Conservation (phyloP, 2,113 vertebrate species). For the Nestor notabilis region DNA sequence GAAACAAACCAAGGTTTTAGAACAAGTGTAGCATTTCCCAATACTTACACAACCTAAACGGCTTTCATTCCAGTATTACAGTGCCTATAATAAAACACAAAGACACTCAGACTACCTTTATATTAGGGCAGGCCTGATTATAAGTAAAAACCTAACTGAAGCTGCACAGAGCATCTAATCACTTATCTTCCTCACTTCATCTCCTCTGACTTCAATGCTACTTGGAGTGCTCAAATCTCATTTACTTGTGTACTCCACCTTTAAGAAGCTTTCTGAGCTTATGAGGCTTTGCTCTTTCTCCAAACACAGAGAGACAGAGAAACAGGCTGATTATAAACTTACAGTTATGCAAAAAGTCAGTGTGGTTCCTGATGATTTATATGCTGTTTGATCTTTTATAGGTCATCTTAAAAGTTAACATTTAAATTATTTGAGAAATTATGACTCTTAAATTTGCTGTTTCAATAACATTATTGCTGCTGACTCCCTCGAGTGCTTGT, state of each 20-base stretch:
- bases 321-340: not conserved
- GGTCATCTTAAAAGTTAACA: slow-evolving; percentile 42
- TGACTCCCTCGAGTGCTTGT: slow-evolving; percentile 18
- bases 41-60: not conserved
- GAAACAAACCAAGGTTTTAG: not conserved
- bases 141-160: not conserved
- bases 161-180: not conserved
- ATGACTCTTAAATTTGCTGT: slow-evolving; percentile 37
- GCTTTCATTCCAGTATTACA: not conserved
- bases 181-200: not conserved
- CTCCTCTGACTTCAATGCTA: not conserved
- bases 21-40: not conserved
- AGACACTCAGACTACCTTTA: not conserved
- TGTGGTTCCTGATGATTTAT: slow-evolving; percentile 26
- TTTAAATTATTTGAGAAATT: slow-evolving; percentile 62
- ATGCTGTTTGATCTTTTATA: slow-evolving; percentile 28
- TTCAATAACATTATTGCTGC: slow-evolving; percentile 28
- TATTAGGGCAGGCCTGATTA: not conserved
- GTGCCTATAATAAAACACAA: not conserved
- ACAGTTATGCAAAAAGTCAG: slow-evolving; percentile 4
- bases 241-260: not conserved
- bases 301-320: not conserved
- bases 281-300: not conserved
- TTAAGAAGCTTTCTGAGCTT: not conserved
- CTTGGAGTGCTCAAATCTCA: not conserved